Evolutionary conservation across 1,140 invertebrate genomes (phyloP).

Genomic region (Scaptomyza pallida): DNA sequence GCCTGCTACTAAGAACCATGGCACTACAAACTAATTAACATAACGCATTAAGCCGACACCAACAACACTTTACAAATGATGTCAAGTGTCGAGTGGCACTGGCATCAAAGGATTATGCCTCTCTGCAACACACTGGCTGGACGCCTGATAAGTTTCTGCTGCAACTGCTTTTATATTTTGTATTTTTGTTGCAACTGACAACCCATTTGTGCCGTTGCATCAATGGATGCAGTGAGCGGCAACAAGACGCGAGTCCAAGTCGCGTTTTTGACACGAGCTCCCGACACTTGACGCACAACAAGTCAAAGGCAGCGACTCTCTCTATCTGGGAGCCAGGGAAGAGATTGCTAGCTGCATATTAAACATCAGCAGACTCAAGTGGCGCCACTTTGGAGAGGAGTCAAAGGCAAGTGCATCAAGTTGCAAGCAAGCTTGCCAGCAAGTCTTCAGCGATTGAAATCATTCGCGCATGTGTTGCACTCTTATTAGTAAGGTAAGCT

Average conservation of each 20-base stretch:
- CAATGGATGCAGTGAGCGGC: conserved; percentile 2
- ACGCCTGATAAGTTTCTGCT: conserved; percentile 50
- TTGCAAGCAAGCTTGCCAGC: conserved; percentile 27
- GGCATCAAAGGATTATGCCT: conserved; percentile 68
- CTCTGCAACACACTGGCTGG: conserved; percentile 24
- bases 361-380: conserved; percentile 51
- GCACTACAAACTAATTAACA: conserved; percentile 73
- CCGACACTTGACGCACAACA: conserved; percentile 54
- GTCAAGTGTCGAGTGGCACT: conserved; percentile 61
- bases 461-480: conserved; percentile 13
- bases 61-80: conserved; percentile 71
- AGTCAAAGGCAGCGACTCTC: conserved; percentile 55
- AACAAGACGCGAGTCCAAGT: conserved; percentile 16
- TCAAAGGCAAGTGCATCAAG: conserved; percentile 18
- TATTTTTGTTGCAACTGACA: no score
- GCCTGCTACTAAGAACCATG: no score
- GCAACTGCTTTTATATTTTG: conserved; percentile 12
- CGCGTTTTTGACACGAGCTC: conserved; percentile 64
- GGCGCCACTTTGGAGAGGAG: conserved; percentile 25
- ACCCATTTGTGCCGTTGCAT: conserved; percentile 23
- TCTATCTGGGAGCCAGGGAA: not conserved
- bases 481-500: conserved; percentile 32
- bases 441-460: conserved; percentile 1
- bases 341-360: conserved; percentile 58
- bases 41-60: conserved; percentile 73